Evolutionary conservation across 2,888 invertebrate genomes (phyloP).

Genomic region (Dasysyrphus albostriatus): DNA sequence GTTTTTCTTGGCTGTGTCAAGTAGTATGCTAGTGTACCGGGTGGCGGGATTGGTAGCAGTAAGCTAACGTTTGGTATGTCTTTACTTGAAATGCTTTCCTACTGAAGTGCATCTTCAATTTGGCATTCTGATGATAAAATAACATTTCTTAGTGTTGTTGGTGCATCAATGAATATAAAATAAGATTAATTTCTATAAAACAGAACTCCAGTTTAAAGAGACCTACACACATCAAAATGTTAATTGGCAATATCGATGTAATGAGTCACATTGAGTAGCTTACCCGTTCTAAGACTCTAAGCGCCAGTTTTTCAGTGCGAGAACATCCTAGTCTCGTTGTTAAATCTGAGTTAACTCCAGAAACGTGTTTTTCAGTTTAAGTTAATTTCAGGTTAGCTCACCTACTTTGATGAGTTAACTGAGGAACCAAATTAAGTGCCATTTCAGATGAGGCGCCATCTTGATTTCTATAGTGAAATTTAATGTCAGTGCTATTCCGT

Average conservation of each 20-base stretch:
- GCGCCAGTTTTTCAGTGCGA: too few species aligned
- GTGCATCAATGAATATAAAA: conserved; percentile 11
- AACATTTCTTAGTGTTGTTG: conserved; percentile 30
- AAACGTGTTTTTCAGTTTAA: too few species aligned
- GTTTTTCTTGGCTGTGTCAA: conserved; percentile 44
- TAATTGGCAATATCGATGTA: background rate
- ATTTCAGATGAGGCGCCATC: too few species aligned
- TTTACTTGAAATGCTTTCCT: conserved; percentile 15
- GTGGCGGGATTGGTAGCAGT: background rate
- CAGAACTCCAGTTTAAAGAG: background rate
- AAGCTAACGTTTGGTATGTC: background rate
- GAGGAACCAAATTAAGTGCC: too few species aligned
- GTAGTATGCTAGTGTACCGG: conserved; percentile 23
- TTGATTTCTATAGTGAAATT: too few species aligned
- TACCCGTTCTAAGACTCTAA: too few species aligned
- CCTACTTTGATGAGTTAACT: too few species aligned
- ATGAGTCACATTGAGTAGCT: background rate
- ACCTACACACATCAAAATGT: background rate
- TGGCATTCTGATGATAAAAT: conserved; percentile 52
- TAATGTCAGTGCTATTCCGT: too few species aligned
- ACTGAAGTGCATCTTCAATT: conserved; percentile 58
- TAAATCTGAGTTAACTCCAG: too few species aligned
- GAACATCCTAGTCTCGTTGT: too few species aligned
- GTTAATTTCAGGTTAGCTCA: too few species aligned
- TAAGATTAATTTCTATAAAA: background rate